Evolutionary conservation across 2,888 invertebrate species (phyloP), one percentile per base, ranked within the genome.

Genomic region (Nemotelus pantherinus): DNA sequence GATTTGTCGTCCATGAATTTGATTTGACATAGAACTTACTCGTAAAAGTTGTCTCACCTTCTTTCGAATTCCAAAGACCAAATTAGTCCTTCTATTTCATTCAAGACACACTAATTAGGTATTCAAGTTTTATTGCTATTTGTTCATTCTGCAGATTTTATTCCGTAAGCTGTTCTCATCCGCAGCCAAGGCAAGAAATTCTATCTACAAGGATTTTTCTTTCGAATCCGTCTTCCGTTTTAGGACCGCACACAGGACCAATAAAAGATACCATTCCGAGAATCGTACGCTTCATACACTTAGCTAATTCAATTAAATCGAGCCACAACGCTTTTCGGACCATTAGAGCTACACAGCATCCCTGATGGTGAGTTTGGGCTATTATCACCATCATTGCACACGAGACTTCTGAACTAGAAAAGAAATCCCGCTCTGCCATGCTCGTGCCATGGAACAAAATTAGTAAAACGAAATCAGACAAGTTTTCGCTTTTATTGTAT

Each of bases 241-340:
- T 25, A 25, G 25, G 25, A 25, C 25, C 25, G 0, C 25, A 25
- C 25, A 25, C 41, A 4, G 41, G 41, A 60, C 39, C 60, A 60
- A 41, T 39, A 25, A 25, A 39, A 60, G 60, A 60, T 43, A 41
- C 25, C 7, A 25, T n/a, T n/a, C 25, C 3, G 47, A 65, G 44
- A 58, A 57, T 57, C 7, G 45, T 45, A 43, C 25, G 43, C 45
- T 72, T 47, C 55, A 39, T 72, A 25, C 41, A 25, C 71, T 25
- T n/a, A 47, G 50, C 71, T 72, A 72, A 72, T 72, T 72, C 58
- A 72, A 72, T 72, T 72, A 72, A 72, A 72, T 44, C 57, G 58
- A 45, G 43, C 25, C 45, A 58, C 44, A 10, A 44, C 44, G 70
- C 55, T 70, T 55, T 25, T 58, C 45, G 6, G 48, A 48, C 48